These are phyloP conservation scores for Struthio camelus DNA, from an alignment of 2,113 vertebrate species.

Conservation along the genomic window DNA sequence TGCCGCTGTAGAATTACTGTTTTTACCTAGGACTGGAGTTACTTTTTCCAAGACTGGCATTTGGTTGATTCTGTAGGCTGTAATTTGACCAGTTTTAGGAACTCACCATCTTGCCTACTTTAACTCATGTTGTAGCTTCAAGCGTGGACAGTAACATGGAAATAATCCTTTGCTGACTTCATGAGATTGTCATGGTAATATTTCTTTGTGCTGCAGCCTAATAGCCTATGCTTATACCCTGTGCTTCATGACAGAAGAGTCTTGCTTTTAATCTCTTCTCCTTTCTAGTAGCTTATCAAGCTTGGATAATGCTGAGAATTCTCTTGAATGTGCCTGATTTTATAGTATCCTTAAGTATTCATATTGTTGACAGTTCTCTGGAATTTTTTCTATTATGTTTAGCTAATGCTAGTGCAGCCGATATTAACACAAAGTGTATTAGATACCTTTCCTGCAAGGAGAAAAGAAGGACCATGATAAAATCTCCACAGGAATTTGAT, in stretches of 20 bases:
- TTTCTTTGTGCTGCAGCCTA: background rate
- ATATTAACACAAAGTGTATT: background rate
- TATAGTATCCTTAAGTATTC: background rate
- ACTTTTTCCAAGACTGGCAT: background rate
- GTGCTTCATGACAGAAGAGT: background rate
- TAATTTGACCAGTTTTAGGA: background rate
- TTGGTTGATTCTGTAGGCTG: background rate
- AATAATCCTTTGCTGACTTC: background rate
- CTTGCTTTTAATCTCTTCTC: background rate
- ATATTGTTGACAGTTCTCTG: background rate
- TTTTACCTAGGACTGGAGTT: background rate
- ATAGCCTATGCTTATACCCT: background rate
- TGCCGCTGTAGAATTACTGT: background rate
- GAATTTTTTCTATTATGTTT: background rate
- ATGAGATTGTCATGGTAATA: background rate
- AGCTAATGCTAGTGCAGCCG: background rate
- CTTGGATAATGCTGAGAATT: background rate
- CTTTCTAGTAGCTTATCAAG: background rate
- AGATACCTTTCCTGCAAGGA: background rate
- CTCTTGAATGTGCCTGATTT: background rate
- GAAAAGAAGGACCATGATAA: background rate
- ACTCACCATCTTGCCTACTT: background rate
- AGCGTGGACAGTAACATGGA: background rate
- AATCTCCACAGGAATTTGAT: slow-evolving; percentile 28
- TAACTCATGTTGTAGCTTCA: background rate